These are phyloP conservation scores for Bovichtus diacanthus DNA, from an alignment of 2,797 vertebrate genomes.

Conservation along the genomic window DNA sequence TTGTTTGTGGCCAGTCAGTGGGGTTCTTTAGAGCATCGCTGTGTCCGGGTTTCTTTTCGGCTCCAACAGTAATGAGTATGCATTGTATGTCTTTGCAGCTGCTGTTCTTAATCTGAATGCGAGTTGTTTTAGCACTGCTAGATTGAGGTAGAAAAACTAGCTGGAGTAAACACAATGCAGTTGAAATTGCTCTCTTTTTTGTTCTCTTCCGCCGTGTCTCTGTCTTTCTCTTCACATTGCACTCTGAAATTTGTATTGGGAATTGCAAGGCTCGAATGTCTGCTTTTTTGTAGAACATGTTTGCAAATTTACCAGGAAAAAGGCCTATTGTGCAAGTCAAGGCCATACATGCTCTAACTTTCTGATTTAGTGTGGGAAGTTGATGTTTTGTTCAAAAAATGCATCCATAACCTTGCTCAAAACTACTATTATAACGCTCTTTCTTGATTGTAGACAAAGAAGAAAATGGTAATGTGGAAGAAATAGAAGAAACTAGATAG, in stretches of 20 bases:
- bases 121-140: not conserved
- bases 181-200: not conserved
- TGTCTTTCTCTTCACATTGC: not conserved
- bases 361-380: not conserved
- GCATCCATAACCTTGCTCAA: not conserved
- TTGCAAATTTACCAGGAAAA: not conserved
- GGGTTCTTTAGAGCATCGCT: not conserved
- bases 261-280: not conserved
- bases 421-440: not conserved
- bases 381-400: not conserved
- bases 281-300: not conserved
- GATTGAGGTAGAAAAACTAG: not conserved
- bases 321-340: not conserved
- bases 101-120: not conserved
- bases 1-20: not conserved
- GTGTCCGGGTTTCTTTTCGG: not conserved
- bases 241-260: not conserved
- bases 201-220: not conserved
- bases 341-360: not conserved
- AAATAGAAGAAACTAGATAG: slow-evolving; percentile 12
- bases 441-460: not conserved
- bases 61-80: not conserved
- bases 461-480: not conserved
- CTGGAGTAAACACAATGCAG: not conserved
- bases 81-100: not conserved